These are phyloP conservation scores for Pachyramphus minor DNA, from an alignment of 2,113 vertebrate genomes.

Conservation along the genomic window DNA sequence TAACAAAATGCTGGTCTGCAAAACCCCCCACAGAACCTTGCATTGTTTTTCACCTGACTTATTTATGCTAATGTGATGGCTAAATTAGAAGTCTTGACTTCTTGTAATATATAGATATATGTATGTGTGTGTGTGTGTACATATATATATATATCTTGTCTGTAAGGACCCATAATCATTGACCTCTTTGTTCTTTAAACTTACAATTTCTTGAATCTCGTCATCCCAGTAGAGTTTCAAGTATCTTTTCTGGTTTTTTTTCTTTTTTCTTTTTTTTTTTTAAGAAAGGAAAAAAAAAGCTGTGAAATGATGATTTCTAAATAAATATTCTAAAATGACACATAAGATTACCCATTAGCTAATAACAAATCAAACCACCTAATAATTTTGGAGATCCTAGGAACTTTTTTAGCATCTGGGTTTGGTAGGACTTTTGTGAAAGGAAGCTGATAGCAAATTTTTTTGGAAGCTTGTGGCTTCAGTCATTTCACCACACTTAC, in stretches of 20 bases:
- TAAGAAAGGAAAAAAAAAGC: background rate
- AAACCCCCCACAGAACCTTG: background rate
- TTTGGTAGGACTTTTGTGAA: background rate
- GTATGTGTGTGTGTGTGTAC: background rate
- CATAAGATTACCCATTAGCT: background rate
- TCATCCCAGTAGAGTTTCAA: background rate
- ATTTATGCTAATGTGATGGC: background rate
- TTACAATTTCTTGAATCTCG: background rate
- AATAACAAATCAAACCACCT: background rate
- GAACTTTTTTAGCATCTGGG: background rate
- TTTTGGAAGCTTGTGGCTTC: background rate
- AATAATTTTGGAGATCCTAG: background rate
- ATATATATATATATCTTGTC: accelerated
- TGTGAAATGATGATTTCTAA: background rate
- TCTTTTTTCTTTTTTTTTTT: background rate
- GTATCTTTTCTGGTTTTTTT: background rate
- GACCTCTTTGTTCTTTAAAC: background rate
- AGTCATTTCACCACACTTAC: background rate
- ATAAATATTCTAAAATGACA: background rate
- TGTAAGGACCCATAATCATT: background rate
- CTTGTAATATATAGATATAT: background rate
- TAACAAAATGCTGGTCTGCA: slow-evolving; percentile 43
- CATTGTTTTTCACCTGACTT: slow-evolving; percentile 18
- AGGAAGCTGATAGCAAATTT: background rate
- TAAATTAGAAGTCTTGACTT: background rate